Conservation (phyloP, 2,113 vertebrate species). For the Pollachius pollachius region DNA sequence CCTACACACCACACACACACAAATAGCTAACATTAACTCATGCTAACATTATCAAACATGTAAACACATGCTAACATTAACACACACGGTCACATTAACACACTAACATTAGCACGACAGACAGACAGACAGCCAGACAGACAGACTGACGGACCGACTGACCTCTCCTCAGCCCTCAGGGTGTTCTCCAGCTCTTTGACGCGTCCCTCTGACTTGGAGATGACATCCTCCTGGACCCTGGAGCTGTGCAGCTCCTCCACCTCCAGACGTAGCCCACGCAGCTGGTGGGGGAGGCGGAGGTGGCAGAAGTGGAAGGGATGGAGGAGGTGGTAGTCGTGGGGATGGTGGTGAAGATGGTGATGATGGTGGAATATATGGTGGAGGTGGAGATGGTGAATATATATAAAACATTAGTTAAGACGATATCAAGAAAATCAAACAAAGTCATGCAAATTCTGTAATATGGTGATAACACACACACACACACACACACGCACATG, state of each 20-base stretch:
- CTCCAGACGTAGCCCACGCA: slow-evolving; percentile 66
- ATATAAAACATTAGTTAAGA: no score
- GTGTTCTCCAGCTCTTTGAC: slow-evolving; percentile 72
- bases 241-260: slow-evolving; percentile 69
- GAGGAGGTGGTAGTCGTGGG: no score
- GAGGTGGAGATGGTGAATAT: no score
- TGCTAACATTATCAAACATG: no score
- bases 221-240: slow-evolving; percentile 69
- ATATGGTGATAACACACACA: neutral
- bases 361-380: neutral
- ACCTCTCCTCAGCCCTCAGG: slow-evolving; percentile 73
- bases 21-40: no score
- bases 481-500: neutral
- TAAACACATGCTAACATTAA: neutral
- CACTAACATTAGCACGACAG: no score
- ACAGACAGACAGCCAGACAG: no score
- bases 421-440: no score
- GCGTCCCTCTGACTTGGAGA: slow-evolving; percentile 64
- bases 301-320: neutral
- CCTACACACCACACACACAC: slow-evolving; percentile 38
- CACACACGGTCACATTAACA: no score
- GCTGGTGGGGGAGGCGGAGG: slow-evolving; percentile 32
- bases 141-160: slow-evolving; percentile 1
- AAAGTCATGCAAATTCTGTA: no score
- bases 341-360: neutral